Evolutionary conservation across 2,797 vertebrate genomes (phyloP).

Genomic region (Melanotaenia nigrans): DNA sequence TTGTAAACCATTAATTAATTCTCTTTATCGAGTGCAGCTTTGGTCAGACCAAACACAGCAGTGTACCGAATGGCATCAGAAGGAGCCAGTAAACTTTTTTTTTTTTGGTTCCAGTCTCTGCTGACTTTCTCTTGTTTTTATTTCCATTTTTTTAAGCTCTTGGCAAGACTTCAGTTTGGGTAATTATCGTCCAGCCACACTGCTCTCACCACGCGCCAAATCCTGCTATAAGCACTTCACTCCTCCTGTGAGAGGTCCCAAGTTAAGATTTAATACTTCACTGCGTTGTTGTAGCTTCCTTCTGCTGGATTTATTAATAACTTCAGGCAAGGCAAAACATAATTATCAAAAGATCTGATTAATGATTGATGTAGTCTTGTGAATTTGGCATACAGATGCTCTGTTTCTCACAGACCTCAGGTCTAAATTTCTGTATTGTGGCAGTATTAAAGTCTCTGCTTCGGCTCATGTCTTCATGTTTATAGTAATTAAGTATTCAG

Average conservation of each 20-base stretch:
- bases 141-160: conserved; percentile 23
- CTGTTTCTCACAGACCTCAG: conserved; percentile 4
- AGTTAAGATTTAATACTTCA: conserved; percentile 45
- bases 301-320: conserved; percentile 42
- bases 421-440: not conserved
- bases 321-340: conserved; percentile 17
- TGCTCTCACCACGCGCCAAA: conserved; percentile 18
- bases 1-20: conserved; percentile 11
- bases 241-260: conserved; percentile 16
- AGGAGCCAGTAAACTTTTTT: not conserved
- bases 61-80: not conserved
- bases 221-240: conserved; percentile 9
- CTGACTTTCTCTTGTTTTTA: conserved; percentile 7
- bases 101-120: not conserved
- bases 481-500: conserved; percentile 12
- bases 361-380: conserved; percentile 6
- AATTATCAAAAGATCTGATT: conserved; percentile 28
- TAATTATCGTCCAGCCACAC: conserved; percentile 1
- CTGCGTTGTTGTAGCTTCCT: conserved; percentile 32
- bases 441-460: conserved; percentile 1
- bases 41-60: not conserved
- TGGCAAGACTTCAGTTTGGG: conserved; percentile 1
- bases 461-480: not conserved
- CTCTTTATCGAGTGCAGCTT: not conserved
- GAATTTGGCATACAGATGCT: conserved; percentile 7